phyloP scores from a whole-genome alignment of 1,140 invertebrate genomes.

The Sweltsa coloradensis region DNA sequence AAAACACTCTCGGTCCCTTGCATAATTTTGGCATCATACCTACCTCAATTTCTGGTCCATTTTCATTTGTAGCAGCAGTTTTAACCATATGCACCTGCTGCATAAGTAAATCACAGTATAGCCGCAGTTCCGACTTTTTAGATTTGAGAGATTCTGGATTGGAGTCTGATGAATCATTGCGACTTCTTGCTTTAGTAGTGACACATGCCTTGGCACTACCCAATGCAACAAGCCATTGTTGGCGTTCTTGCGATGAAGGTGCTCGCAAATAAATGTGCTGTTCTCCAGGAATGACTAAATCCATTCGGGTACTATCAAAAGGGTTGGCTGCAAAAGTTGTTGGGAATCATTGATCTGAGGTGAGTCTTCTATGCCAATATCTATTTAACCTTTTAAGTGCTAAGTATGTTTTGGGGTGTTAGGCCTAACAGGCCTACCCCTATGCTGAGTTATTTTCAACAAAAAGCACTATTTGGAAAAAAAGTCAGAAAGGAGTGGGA shows the following conservation, averaged over 20 bases:
- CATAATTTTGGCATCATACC: too few species aligned
- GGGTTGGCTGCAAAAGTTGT: conserved; percentile 46
- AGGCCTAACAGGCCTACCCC: not conserved
- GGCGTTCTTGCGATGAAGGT: conserved; percentile 57
- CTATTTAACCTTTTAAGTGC: too few species aligned
- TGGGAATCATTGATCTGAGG: too few species aligned
- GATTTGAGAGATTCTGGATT: conserved; percentile 43
- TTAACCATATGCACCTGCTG: conserved; percentile 72
- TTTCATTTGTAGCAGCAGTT: conserved; percentile 42
- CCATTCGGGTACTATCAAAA: conserved; percentile 55
- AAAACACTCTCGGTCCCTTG: too few species aligned
- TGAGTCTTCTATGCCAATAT: not conserved
- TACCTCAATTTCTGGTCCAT: conserved; percentile 48
- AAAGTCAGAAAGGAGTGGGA: too few species aligned
- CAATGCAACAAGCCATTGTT: conserved; percentile 68
- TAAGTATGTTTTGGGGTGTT: too few species aligned
- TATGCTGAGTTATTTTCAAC: too few species aligned
- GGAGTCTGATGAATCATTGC: conserved; percentile 26
- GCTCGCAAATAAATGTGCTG: conserved; percentile 70
- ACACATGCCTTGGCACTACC: conserved; percentile 70
- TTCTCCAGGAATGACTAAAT: conserved; percentile 68
- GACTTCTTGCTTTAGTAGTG: conserved; percentile 30
- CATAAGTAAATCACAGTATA: conserved; percentile 74
- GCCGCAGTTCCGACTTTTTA: conserved; percentile 64
- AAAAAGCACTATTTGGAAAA: too few species aligned